A percentile compares a stretch with the other conserved stretches of the same genome.
These are phyloP conservation scores for Stichopus horrens DNA, from an alignment of 53 echinoderm and acorn worm genomes.

Conservation along the genomic window DNA sequence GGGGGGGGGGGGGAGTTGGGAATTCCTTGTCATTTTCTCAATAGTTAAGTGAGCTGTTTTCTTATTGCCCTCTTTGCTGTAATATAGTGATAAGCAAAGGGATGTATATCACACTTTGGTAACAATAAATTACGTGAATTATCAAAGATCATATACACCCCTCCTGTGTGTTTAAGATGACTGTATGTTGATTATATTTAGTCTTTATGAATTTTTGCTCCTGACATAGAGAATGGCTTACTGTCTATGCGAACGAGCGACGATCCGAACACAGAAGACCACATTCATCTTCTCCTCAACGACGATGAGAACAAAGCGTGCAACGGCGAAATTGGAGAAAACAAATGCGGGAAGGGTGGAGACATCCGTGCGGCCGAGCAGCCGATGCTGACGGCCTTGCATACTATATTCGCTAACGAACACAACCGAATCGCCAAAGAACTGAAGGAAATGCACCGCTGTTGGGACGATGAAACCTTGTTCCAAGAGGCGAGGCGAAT, in stretches of 20 bases:
- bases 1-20: too few relatives aligned
- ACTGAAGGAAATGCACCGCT: constrained; percentile 50
- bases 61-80: too few relatives aligned
- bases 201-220: too few relatives aligned
- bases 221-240: background rate
- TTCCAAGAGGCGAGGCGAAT: constrained; percentile 76
- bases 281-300: constrained; percentile 48
- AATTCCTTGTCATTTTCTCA: too few relatives aligned
- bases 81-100: too few relatives aligned
- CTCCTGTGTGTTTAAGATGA: too few relatives aligned
- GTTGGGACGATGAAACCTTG: constrained; percentile 65
- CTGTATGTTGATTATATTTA: too few relatives aligned
- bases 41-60: too few relatives aligned
- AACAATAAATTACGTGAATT: too few relatives aligned
- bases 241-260: background rate
- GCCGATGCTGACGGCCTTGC: constrained; percentile 65
- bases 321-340: background rate
- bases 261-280: constrained; percentile 48
- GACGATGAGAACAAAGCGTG: constrained; percentile 54
- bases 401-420: constrained; percentile 70
- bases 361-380: constrained; percentile 81
- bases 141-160: too few relatives aligned
- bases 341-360: constrained; percentile 69
- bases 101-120: too few relatives aligned
- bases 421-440: constrained; percentile 59